A percentile compares a stretch with the other conserved stretches of the same genome.
phyloP scores from a whole-genome alignment of 2,113 vertebrate species.

The Gulo gulo region DNA sequence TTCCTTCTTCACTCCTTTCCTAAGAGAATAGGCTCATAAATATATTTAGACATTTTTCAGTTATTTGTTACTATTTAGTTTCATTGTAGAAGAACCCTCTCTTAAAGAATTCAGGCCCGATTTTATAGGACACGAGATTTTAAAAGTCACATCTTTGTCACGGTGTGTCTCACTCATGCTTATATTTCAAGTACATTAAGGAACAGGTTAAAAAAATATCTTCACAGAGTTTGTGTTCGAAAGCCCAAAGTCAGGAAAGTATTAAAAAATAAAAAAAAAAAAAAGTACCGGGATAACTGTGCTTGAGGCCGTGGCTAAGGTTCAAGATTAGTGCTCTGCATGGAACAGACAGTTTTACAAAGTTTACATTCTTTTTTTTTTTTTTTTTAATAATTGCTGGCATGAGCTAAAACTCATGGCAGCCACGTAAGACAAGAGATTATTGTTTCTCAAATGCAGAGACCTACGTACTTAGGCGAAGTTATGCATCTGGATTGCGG shows the following conservation, averaged over 20 bases:
- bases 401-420: not conserved
- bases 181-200: not conserved
- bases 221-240: not conserved
- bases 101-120: not conserved
- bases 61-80: not conserved
- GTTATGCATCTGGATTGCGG: not conserved
- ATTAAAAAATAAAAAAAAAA: not conserved
- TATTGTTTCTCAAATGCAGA: not conserved
- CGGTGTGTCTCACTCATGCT: not conserved
- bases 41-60: not conserved
- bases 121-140: not conserved
- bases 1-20: not conserved
- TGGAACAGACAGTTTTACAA: not conserved
- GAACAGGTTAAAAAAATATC: not conserved
- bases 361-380: not conserved
- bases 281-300: not conserved
- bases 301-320: not conserved
- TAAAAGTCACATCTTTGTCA: not conserved
- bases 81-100: not conserved
- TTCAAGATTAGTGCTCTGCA: not conserved
- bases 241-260: not conserved
- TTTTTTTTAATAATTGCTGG: not conserved
- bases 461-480: not conserved
- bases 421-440: not conserved
- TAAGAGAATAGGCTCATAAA: not conserved